phyloP scores from a whole-genome alignment of 2,888 invertebrate genomes.

The Ophioninae sp. region DNA sequence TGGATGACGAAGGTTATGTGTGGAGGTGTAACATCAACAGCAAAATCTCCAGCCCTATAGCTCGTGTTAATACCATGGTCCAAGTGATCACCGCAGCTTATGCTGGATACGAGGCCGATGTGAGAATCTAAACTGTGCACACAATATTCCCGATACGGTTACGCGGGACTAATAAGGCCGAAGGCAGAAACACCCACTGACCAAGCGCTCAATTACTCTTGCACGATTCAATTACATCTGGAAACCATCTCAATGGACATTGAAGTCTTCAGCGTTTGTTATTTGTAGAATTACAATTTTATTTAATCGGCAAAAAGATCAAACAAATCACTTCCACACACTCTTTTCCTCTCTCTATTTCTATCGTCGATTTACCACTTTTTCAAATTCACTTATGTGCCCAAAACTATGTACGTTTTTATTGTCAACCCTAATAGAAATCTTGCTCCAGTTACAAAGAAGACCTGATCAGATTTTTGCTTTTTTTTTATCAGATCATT shows the following conservation, averaged over 20 bases:
- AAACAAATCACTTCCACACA: not conserved
- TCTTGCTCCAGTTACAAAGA: no score
- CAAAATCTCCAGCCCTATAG: conserved; percentile 8
- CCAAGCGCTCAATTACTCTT: conserved; percentile 12
- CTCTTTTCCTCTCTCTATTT: not conserved
- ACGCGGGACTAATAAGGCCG: not conserved
- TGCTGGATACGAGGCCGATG: conserved; percentile 19
- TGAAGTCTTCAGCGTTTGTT: not conserved
- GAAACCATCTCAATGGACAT: not conserved
- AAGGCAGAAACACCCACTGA: conserved; percentile 13
- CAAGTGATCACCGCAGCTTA: conserved; percentile 36
- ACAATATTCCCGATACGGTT: conserved; percentile 35
- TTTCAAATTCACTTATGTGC: no score
- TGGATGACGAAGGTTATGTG: conserved; percentile 2
- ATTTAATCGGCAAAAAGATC: not conserved
- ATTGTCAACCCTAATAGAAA: no score
- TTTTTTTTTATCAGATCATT: no score
- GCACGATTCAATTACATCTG: not conserved
- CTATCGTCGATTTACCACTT: not conserved
- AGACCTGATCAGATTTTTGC: no score
- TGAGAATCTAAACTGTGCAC: conserved; percentile 34
- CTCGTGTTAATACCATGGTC: conserved; percentile 35
- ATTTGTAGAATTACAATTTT: not conserved
- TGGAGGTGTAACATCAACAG: conserved; percentile 35
- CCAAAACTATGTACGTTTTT: no score